phyloP scores from a whole-genome alignment of 1,140 invertebrate species.

The Drosophila aff. region DNA sequence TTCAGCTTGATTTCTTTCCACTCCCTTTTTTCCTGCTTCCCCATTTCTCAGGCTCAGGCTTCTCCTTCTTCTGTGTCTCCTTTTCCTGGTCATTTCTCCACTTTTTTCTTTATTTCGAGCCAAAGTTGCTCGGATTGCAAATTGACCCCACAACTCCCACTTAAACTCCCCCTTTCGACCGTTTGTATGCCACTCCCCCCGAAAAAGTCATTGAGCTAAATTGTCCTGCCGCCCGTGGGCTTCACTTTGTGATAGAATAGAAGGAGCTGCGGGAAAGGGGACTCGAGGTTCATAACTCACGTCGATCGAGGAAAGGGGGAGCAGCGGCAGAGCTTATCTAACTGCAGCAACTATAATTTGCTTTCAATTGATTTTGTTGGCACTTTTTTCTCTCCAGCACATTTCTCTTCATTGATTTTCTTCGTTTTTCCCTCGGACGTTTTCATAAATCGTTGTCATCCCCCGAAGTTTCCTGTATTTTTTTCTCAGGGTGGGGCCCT shows the following conservation, averaged over 20 bases:
- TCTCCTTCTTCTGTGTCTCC: background rate
- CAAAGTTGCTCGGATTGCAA: slow-evolving; percentile 44
- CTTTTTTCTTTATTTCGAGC: slow-evolving; percentile 6
- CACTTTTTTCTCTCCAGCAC: slow-evolving; percentile 48
- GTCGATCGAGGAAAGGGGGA: slow-evolving; percentile 11
- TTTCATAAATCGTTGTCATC: slow-evolving; percentile 76
- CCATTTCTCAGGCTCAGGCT: slow-evolving; percentile 1
- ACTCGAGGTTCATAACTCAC: slow-evolving; percentile 50
- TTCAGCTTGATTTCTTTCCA: slow-evolving; percentile 71
- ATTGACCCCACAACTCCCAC: slow-evolving; percentile 51
- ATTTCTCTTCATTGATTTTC: slow-evolving; percentile 79
- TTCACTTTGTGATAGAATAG: slow-evolving; percentile 26
- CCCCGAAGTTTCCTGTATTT: slow-evolving; percentile 35
- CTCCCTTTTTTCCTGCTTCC: background rate
- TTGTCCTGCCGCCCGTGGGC: slow-evolving; percentile 48
- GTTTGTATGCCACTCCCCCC: slow-evolving; percentile 9
- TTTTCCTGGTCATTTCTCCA: slow-evolving; percentile 1
- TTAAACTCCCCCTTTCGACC: slow-evolving; percentile 31
- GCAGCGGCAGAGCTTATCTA: slow-evolving; percentile 62
- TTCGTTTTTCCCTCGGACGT: slow-evolving; percentile 43
- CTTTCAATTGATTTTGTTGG: slow-evolving; percentile 78
- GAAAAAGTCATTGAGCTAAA: slow-evolving; percentile 50
- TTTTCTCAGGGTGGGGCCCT: slow-evolving; percentile 25
- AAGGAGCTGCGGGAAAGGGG: slow-evolving; percentile 7
- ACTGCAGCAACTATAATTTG: slow-evolving; percentile 82